These are phyloP conservation scores for Catamblyrhynchus diadema DNA, from an alignment of 2,797 vertebrate species.

Conservation along the genomic window DNA sequence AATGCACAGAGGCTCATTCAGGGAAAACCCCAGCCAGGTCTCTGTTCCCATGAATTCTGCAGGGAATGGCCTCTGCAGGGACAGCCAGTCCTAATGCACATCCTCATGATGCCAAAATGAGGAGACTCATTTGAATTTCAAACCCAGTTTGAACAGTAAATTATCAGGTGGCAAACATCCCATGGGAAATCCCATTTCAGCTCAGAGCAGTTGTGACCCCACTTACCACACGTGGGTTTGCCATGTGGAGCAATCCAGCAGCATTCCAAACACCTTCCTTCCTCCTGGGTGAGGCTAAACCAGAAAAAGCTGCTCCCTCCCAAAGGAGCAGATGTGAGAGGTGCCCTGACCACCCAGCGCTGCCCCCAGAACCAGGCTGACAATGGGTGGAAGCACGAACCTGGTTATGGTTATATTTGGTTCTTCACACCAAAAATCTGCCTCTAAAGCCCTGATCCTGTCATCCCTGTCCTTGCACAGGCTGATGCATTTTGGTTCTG, in stretches of 20 bases:
- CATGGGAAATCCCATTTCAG: neutral
- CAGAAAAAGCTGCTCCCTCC: neutral
- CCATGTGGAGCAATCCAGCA: neutral
- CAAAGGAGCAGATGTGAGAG: neutral
- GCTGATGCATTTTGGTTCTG: neutral
- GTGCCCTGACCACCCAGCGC: neutral
- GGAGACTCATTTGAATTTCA: neutral
- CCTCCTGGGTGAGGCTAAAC: neutral
- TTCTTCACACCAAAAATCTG: neutral
- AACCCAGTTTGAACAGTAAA: neutral
- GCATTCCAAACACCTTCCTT: neutral
- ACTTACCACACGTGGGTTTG: slow-evolving; percentile 8
- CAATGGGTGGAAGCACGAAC: accelerated
- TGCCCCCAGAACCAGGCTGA: neutral
- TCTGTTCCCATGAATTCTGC: neutral
- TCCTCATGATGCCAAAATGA: neutral
- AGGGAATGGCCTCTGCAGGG: neutral
- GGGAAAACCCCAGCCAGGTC: neutral
- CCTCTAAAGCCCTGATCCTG: neutral
- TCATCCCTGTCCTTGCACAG: neutral
- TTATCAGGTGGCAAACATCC: accelerated
- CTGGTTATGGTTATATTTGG: neutral
- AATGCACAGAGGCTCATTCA: neutral
- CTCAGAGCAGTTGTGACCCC: neutral
- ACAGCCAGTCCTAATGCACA: neutral